These are phyloP conservation scores for Notarius lentiginosus DNA, from an alignment of 2,113 vertebrate genomes.

Conservation along the genomic window DNA sequence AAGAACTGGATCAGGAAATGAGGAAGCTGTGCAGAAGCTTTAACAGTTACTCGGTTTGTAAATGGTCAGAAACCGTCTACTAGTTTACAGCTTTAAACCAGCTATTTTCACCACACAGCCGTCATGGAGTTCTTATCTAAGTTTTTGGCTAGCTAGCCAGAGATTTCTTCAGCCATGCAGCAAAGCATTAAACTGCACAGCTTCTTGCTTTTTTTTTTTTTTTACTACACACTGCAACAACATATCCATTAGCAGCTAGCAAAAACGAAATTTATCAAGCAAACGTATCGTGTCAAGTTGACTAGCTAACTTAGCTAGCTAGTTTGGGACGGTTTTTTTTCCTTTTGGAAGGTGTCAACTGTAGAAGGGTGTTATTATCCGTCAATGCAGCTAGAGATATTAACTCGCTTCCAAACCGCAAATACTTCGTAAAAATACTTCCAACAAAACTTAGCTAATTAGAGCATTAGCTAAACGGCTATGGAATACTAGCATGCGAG, in stretches of 20 bases:
- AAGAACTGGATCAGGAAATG: neutral
- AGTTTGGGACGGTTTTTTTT: neutral
- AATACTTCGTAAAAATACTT: constrained; percentile 8
- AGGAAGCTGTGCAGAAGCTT: neutral
- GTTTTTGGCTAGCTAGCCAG: neutral
- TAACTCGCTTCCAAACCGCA: constrained; percentile 26
- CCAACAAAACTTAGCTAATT: constrained; percentile 30
- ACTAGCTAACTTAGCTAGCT: neutral
- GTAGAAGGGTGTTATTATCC: neutral
- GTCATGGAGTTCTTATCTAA: neutral
- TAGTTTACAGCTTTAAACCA: neutral
- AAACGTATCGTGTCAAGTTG: neutral
- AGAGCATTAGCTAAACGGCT: constrained; percentile 44
- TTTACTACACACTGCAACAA: neutral
- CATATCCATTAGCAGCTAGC: neutral
- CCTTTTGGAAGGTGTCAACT: neutral
- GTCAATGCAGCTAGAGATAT: neutral
- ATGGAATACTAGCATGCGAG: constrained; percentile 34
- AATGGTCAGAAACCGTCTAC: neutral
- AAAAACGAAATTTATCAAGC: neutral
- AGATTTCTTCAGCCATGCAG: neutral
- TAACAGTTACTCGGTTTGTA: neutral
- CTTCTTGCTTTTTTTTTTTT: neutral
- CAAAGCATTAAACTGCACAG: neutral
- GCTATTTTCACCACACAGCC: neutral